Evolutionary conservation across 2,888 invertebrate genomes (phyloP).

Genomic region (Cataglyphis livida): DNA sequence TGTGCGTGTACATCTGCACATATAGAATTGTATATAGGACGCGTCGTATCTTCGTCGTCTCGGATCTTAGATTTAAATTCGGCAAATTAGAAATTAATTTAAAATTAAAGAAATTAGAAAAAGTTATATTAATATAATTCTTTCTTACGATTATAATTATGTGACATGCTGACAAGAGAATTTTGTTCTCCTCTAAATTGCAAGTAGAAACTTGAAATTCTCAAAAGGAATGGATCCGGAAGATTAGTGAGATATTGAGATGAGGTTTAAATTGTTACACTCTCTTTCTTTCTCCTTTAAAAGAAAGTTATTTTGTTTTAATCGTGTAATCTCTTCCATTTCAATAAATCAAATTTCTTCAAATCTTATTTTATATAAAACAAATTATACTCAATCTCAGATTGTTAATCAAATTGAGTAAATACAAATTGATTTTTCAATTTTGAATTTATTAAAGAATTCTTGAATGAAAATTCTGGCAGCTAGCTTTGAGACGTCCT

Average conservation of each 20-base stretch:
- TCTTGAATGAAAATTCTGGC: background rate
- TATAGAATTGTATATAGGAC: background rate
- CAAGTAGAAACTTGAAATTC: background rate
- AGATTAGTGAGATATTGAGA: background rate
- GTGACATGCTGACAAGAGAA: background rate
- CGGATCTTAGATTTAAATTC: background rate
- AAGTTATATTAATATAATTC: background rate
- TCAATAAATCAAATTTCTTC: background rate
- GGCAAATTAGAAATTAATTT: background rate
- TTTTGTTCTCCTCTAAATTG: background rate
- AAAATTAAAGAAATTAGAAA: background rate
- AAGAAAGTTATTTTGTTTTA: background rate
- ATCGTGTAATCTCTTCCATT: background rate
- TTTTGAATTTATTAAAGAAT: background rate
- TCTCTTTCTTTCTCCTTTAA: background rate
- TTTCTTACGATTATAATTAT: background rate
- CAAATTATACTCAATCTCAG: background rate
- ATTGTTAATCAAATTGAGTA: background rate
- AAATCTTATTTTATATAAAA: background rate
- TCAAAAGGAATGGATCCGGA: background rate
- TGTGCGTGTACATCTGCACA: background rate
- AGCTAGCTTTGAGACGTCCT: conserved; percentile 22
- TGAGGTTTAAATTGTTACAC: background rate
- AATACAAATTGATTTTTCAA: background rate
- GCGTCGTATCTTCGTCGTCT: background rate